Conservation (phyloP, 2,888 invertebrate genomes). For the Drosophila lutescens region DNA sequence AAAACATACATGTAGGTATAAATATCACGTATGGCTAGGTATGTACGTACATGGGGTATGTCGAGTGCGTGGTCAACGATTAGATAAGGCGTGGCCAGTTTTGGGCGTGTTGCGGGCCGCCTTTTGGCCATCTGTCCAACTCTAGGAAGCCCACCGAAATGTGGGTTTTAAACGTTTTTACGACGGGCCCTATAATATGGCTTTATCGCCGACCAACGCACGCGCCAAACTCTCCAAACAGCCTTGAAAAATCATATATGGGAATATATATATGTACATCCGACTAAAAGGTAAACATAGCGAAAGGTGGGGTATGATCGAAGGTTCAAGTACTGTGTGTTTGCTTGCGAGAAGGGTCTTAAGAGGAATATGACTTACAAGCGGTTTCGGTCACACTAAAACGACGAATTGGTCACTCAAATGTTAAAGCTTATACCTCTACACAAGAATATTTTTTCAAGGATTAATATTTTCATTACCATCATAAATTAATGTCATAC, state of each 20-base stretch:
- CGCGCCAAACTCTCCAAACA: constrained; percentile 57
- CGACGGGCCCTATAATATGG: constrained; percentile 4
- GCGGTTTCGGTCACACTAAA: neutral
- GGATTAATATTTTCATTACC: neutral
- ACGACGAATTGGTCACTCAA: neutral
- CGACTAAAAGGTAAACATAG: constrained; percentile 59
- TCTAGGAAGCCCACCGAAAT: constrained; percentile 44
- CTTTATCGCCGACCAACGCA: constrained; percentile 35
- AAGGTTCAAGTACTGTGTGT: neutral
- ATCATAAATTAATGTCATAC: neutral
- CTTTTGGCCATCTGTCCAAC: constrained; percentile 39
- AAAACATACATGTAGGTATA: neutral
- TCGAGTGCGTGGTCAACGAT: constrained; percentile 26
- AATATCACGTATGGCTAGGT: constrained; percentile 15
- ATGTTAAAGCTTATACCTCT: neutral
- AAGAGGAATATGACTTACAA: neutral
- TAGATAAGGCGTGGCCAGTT: constrained; percentile 35
- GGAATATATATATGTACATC: constrained; percentile 31
- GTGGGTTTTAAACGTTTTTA: constrained; percentile 12
- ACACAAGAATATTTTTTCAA: neutral
- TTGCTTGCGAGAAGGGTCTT: neutral
- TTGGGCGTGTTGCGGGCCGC: constrained; percentile 3
- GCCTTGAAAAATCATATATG: constrained; percentile 54
- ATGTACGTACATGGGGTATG: neutral
- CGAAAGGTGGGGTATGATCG: constrained; percentile 39